Conservation (phyloP, 2,113 vertebrate genomes). For the Glareola pratincola region DNA sequence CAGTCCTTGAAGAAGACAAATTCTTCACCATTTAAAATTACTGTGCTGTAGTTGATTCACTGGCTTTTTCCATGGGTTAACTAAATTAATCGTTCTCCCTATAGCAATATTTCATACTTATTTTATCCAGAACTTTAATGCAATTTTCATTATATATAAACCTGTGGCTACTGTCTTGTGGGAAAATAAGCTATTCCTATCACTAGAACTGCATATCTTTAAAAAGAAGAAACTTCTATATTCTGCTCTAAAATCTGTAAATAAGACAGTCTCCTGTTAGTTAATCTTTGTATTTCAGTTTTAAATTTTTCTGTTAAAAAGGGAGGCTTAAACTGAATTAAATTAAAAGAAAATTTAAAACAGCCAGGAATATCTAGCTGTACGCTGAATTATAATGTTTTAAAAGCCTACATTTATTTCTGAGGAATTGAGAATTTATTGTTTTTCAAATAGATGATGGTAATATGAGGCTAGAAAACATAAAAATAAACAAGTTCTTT, state of each 20-base stretch:
- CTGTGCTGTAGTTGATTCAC: not conserved
- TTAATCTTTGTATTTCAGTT: not conserved
- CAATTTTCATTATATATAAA: not conserved
- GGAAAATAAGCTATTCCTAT: not conserved
- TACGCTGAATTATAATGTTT: not conserved
- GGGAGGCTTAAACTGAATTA: not conserved
- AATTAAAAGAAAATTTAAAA: not conserved
- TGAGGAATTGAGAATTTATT: not conserved
- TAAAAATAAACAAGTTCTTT: not conserved
- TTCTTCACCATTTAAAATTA: not conserved
- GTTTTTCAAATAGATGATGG: not conserved
- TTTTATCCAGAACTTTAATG: not conserved
- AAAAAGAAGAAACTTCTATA: not conserved
- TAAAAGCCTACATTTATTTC: not conserved
- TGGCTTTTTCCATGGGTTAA: not conserved
- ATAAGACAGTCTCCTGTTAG: not conserved
- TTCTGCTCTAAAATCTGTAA: not conserved
- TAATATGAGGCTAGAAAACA: not conserved
- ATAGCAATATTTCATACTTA: not conserved
- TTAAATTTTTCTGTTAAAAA: not conserved
- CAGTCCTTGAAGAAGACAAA: not conserved
- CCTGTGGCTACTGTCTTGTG: not conserved
- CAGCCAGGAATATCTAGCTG: not conserved
- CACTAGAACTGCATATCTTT: not conserved
- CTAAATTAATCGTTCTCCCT: not conserved